These are phyloP conservation scores for Pseudochirops corinnae DNA, from an alignment of 2,797 vertebrate genomes.

Conservation along the genomic window DNA sequence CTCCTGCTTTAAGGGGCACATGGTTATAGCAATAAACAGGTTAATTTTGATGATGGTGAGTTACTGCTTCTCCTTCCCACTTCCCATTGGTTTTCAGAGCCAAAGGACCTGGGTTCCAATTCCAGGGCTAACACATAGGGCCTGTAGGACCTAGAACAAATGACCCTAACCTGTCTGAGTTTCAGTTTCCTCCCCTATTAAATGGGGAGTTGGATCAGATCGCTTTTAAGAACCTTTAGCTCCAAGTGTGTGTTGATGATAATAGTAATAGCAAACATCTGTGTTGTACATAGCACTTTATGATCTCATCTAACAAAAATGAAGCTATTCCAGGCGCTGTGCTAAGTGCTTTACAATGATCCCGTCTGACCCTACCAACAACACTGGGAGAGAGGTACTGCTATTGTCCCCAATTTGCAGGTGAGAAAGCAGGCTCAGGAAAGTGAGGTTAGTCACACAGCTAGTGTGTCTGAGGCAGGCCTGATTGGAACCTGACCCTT, in stretches of 20 bases:
- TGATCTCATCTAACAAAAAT: neutral
- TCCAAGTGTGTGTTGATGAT: neutral
- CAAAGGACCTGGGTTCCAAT: neutral
- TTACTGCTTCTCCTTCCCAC: neutral
- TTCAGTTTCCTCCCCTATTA: neutral
- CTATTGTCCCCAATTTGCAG: neutral
- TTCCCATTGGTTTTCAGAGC: neutral
- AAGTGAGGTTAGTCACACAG: neutral
- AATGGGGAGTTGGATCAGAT: neutral
- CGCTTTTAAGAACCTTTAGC: neutral
- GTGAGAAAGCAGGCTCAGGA: neutral
- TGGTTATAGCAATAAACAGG: neutral
- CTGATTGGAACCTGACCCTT: neutral
- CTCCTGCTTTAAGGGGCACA: neutral
- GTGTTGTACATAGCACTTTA: neutral
- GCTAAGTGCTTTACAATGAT: neutral
- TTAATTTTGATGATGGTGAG: neutral
- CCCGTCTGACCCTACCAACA: neutral
- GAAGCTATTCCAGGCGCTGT: no score
- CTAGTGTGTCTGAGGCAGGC: neutral
- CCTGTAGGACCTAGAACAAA: neutral
- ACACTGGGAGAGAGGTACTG: neutral
- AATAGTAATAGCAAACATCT: neutral
- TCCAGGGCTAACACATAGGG: neutral
- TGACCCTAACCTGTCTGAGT: neutral